These are phyloP conservation scores for Chrysoperla carnea DNA, from an alignment of 1,140 invertebrate species.

Conservation along the genomic window DNA sequence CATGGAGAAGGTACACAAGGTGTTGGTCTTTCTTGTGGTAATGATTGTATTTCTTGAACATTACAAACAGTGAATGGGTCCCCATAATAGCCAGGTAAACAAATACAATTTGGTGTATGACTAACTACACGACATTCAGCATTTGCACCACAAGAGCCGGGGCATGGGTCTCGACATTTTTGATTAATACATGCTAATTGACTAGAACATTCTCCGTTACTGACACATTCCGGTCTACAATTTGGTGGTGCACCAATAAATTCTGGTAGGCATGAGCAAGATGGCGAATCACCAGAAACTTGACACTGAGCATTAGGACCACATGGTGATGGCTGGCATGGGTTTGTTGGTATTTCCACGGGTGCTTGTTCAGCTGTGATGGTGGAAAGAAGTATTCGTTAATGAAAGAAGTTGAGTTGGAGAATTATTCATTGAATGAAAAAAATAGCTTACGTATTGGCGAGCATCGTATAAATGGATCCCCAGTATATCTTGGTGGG, in stretches of 20 bases:
- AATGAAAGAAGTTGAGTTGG: background rate
- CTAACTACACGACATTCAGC: constrained; percentile 50
- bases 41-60: constrained; percentile 16
- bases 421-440: background rate
- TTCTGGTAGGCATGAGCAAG: constrained; percentile 46
- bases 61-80: constrained; percentile 47
- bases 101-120: constrained; percentile 51
- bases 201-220: constrained; percentile 55
- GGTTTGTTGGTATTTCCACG: constrained; percentile 22
- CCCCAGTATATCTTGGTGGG: constrained; percentile 28
- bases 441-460: constrained; percentile 23
- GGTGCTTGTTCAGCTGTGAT: constrained; percentile 13
- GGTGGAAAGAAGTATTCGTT: constrained; percentile 2
- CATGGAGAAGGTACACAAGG: constrained; percentile 46
- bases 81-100: constrained; percentile 40
- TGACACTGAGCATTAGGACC: constrained; percentile 46
- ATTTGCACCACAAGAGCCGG: constrained; percentile 50
- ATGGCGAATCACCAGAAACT: constrained; percentile 34
- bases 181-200: constrained; percentile 48
- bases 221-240: constrained; percentile 57
- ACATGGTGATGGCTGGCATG: constrained; percentile 44
- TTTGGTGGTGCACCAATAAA: constrained; percentile 54
- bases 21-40: constrained; percentile 12
- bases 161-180: constrained; percentile 56
- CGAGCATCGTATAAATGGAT: constrained; percentile 33